A percentile compares a stretch with the other conserved stretches of the same genome.
These are phyloP conservation scores for Diplolepis rosae DNA, from an alignment of 2,888 invertebrate species.

Conservation along the genomic window DNA sequence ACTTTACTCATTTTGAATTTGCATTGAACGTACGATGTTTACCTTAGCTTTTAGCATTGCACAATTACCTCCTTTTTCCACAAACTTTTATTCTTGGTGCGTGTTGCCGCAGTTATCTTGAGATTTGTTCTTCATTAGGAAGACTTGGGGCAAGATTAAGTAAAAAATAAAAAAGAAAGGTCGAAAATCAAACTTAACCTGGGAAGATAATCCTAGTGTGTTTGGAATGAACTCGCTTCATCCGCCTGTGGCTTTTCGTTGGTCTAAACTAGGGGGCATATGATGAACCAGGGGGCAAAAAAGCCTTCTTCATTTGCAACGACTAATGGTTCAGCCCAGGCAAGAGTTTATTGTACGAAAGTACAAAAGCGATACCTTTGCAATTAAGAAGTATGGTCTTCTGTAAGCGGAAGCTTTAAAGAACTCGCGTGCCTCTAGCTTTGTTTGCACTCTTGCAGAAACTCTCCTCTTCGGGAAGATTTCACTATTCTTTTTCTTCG, in stretches of 20 bases:
- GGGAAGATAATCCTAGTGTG: constrained; percentile 45
- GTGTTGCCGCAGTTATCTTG: constrained; percentile 65
- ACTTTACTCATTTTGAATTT: constrained; percentile 33
- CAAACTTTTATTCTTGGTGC: constrained; percentile 45
- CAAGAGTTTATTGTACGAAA: constrained; percentile 68
- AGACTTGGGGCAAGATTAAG: constrained; percentile 4
- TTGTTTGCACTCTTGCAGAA: constrained; percentile 42
- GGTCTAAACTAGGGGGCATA: constrained; percentile 31
- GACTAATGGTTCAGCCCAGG: constrained; percentile 58
- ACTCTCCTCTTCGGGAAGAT: constrained; percentile 25
- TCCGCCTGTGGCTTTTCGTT: neutral
- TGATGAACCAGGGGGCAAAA: constrained; percentile 36
- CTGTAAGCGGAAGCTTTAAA: constrained; percentile 42
- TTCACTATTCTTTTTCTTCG: constrained; percentile 39
- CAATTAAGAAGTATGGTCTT: constrained; percentile 63
- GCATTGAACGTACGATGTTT: constrained; percentile 38
- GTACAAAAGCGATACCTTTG: constrained; percentile 70
- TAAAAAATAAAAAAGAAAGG: neutral
- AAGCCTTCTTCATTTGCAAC: constrained; percentile 54
- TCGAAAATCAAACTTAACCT: constrained; percentile 46
- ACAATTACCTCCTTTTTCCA: constrained; percentile 23
- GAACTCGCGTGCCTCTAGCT: constrained; percentile 43
- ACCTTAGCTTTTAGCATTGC: constrained; percentile 42
- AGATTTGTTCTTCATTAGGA: constrained; percentile 66
- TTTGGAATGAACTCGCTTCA: constrained; percentile 35